Percentiles rank a stretch among this genome's conserved stretches.
phyloP scores from a whole-genome alignment of 1,140 invertebrate genomes.

The Ceratina calcarata region DNA sequence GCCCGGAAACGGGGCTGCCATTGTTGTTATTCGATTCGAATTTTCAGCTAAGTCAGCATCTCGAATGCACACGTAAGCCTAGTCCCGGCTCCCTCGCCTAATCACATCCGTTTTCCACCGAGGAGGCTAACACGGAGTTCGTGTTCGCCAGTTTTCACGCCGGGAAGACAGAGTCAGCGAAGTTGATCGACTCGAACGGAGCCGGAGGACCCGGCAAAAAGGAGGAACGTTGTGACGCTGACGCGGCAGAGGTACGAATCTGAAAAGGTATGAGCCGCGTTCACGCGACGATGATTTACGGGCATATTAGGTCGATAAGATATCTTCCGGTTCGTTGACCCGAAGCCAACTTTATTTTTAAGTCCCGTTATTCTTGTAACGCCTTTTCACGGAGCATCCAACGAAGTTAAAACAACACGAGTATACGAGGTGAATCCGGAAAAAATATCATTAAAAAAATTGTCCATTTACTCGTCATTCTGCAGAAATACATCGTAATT shows the following conservation, averaged over 20 bases:
- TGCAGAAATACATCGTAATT: neutral
- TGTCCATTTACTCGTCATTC: neutral
- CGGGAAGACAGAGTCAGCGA: conserved; percentile 36
- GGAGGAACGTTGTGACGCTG: conserved; percentile 54
- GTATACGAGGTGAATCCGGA: conserved; percentile 14
- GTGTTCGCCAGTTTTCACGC: conserved; percentile 43
- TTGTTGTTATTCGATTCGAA: conserved; percentile 38
- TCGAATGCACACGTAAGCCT: conserved; percentile 13
- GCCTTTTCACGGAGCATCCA: neutral
- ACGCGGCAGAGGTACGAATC: conserved; percentile 69
- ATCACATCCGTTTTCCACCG: conserved; percentile 54
- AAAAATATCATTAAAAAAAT: neutral
- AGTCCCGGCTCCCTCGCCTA: conserved; percentile 26
- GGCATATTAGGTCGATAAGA: conserved; percentile 75
- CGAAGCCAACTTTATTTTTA: conserved; percentile 71
- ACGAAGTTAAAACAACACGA: conserved; percentile 30
- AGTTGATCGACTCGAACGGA: conserved; percentile 14
- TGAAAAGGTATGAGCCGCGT: conserved; percentile 74
- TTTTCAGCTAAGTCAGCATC: conserved; percentile 20
- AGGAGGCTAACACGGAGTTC: neutral
- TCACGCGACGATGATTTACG: conserved; percentile 75
- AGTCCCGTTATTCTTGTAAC: conserved; percentile 50
- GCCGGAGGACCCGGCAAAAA: neutral
- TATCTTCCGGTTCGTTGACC: conserved; percentile 73
- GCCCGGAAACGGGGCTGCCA: neutral